These are phyloP conservation scores for Meteorus colon DNA, from an alignment of 2,888 invertebrate genomes.

Conservation along the genomic window DNA sequence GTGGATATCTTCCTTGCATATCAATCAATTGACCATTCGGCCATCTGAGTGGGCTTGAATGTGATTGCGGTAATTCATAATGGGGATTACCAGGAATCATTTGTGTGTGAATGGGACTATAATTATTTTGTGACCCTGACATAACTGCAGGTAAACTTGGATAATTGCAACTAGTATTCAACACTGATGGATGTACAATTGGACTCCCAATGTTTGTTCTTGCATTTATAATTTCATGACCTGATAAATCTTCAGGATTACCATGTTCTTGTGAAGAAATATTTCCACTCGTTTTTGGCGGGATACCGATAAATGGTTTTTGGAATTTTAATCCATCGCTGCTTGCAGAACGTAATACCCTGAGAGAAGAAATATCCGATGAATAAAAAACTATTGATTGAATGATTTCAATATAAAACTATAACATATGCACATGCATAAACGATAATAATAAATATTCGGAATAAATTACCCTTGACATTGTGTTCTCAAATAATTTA, in stretches of 20 bases:
- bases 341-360: neutral
- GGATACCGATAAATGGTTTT: neutral
- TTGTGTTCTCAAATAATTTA: slow-evolving; percentile 59
- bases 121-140: slow-evolving; percentile 7
- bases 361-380: neutral
- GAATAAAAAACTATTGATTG: slow-evolving; percentile 27
- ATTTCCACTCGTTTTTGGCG: neutral
- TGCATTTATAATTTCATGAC: neutral
- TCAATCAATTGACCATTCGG: no score
- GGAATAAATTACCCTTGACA: slow-evolving; percentile 56
- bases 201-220: neutral
- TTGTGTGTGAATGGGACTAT: neutral
- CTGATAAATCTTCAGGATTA: neutral
- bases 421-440: slow-evolving; percentile 24
- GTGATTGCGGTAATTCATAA: no score
- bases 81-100: no score
- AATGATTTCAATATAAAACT: slow-evolving; percentile 24
- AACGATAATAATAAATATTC: slow-evolving; percentile 21
- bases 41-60: no score
- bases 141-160: neutral
- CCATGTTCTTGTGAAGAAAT: neutral
- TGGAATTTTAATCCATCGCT: neutral
- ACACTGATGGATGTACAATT: neutral
- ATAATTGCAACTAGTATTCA: neutral
- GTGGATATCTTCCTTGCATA: no score